A percentile compares a stretch with the other conserved stretches of the same genome.
These are phyloP conservation scores for Perithous albicinctus DNA, from an alignment of 2,888 invertebrate genomes.

Conservation along the genomic window DNA sequence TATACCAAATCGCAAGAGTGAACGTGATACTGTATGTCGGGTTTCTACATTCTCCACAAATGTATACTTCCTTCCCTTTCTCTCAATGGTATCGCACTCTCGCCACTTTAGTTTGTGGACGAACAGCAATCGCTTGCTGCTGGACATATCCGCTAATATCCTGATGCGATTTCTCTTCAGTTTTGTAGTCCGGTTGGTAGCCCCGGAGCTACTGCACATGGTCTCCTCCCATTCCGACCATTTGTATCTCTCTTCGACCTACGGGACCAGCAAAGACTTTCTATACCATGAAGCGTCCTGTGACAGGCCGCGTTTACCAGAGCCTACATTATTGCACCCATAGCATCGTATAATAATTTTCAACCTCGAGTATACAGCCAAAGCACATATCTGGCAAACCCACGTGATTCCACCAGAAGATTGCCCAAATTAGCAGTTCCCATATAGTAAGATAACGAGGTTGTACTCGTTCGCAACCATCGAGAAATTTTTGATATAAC, in stretches of 20 bases:
- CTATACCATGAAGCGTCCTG: slow-evolving; percentile 55
- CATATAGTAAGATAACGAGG: slow-evolving; percentile 63
- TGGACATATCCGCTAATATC: slow-evolving; percentile 65
- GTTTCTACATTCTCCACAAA: slow-evolving; percentile 42
- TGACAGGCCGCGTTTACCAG: slow-evolving; percentile 39
- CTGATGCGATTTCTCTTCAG: slow-evolving; percentile 67
- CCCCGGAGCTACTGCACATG: slow-evolving; percentile 37
- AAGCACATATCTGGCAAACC: background rate
- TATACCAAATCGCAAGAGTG: slow-evolving; percentile 46
- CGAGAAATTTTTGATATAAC: slow-evolving; percentile 51
- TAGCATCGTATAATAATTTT: slow-evolving; percentile 63
- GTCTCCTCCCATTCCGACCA: slow-evolving; percentile 19
- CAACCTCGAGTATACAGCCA: slow-evolving; percentile 4
- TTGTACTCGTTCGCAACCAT: slow-evolving; percentile 12
- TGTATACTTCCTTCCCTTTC: slow-evolving; percentile 40
- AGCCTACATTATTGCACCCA: slow-evolving; percentile 59
- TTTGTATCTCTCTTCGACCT: slow-evolving; percentile 17
- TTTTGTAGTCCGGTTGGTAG: slow-evolving; percentile 55
- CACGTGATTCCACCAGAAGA: slow-evolving; percentile 60
- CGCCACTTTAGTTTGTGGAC: slow-evolving; percentile 52
- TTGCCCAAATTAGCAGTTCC: slow-evolving; percentile 67
- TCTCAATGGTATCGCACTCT: slow-evolving; percentile 24
- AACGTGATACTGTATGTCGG: slow-evolving; percentile 21
- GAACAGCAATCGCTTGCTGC: slow-evolving; percentile 58
- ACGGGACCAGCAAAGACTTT: slow-evolving; percentile 56